A percentile compares a stretch with the other conserved stretches of the same genome.
phyloP scores from a whole-genome alignment of 2,797 vertebrate genomes.

The Peromyscus aztecus region DNA sequence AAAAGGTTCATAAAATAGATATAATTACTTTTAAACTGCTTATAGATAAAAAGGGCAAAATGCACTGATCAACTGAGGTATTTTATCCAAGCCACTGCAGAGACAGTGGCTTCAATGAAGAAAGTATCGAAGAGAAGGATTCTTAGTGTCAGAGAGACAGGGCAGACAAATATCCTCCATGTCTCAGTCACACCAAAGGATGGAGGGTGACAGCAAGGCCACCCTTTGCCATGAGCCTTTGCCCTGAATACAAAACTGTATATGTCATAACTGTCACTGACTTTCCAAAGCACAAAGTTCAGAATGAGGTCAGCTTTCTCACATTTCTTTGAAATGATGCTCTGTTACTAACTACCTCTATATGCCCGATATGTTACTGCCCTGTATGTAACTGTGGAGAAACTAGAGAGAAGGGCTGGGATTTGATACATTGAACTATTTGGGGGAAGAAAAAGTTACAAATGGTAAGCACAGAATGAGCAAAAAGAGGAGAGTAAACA shows the following conservation, averaged over 20 bases:
- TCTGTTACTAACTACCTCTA: neutral
- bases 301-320: neutral
- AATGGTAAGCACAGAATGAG: neutral
- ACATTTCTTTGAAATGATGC: neutral
- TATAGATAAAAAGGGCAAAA: slow-evolving; percentile 51
- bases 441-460: neutral
- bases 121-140: neutral
- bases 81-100: slow-evolving; percentile 7
- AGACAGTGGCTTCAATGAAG: neutral
- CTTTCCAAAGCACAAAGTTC: neutral
- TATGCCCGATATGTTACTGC: neutral
- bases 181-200: neutral
- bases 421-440: neutral
- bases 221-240: neutral
- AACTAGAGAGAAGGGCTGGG: neutral
- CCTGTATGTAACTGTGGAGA: neutral
- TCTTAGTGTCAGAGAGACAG: neutral
- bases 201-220: neutral
- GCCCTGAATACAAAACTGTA: neutral
- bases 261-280: neutral
- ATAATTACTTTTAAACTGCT: slow-evolving; percentile 9
- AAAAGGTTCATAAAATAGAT: neutral
- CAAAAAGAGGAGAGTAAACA: neutral
- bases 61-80: neutral
- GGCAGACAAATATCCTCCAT: neutral